phyloP scores from a whole-genome alignment of 2,113 vertebrate species.

The Sarotherodon lohbergeri region DNA sequence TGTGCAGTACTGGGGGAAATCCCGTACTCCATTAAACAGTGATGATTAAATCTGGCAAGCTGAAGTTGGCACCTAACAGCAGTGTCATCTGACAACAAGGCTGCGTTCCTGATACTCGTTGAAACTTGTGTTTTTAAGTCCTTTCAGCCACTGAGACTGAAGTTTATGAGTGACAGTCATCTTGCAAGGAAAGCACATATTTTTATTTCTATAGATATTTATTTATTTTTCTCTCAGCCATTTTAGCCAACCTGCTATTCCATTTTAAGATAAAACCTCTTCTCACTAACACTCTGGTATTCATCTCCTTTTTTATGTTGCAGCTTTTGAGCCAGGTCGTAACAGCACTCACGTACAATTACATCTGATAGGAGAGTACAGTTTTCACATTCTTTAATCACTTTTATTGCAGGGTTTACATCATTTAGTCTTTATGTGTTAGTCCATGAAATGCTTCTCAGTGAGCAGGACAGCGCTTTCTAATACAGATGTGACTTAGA shows the following conservation, averaged over 20 bases:
- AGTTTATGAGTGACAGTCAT: neutral
- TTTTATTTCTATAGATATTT: neutral
- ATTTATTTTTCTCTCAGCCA: neutral
- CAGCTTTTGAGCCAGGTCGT: too few relatives aligned
- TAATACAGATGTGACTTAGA: neutral
- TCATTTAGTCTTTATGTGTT: neutral
- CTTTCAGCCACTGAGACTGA: neutral
- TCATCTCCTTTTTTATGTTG: too few relatives aligned
- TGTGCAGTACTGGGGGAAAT: neutral
- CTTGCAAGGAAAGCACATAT: neutral
- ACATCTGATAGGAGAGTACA: accelerated
- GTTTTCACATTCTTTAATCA: neutral
- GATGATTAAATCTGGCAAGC: neutral
- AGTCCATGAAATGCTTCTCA: neutral
- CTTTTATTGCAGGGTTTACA: neutral
- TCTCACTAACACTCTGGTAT: too few relatives aligned
- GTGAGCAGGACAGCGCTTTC: neutral
- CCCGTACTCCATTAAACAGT: too few relatives aligned
- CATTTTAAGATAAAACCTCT: too few relatives aligned
- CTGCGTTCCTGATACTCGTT: neutral
- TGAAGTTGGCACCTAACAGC: neutral
- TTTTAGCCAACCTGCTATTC: too few relatives aligned
- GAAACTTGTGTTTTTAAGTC: neutral
- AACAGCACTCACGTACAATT: too few relatives aligned
- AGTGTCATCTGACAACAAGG: neutral